Evolutionary conservation across 2,113 vertebrate species (phyloP), one percentile per base, ranked within the genome.

Genomic region (Syngnathoides biaculeatus): DNA sequence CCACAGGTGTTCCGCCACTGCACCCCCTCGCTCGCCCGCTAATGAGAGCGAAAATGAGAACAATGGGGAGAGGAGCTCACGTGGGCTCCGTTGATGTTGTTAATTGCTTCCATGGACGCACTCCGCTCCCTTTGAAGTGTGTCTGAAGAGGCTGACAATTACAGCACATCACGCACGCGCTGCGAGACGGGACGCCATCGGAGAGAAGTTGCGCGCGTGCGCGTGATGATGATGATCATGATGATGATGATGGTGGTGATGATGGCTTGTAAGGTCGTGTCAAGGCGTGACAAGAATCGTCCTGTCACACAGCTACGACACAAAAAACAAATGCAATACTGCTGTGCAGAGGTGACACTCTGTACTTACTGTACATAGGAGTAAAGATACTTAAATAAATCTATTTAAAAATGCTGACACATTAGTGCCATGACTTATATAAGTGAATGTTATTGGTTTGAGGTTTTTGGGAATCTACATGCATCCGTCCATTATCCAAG

Each of bases 61-160:
- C 88, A 92, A 91, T 90, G 82, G 83, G 80, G 83, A 87, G 84
- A 89, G 81, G 81, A 83, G 81, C 85, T 87, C 88, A 88, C 92
- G 85, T 89, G 85, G 87, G 88, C 85, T 88, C 79, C 85, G 84
- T 87, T 89, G 87, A 88, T 88, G 83, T 89, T 89, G 87, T 90
- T 93, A 92, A 93, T 92, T 92, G 90, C 88, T 83, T 89, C 90
- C 86, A 75, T 86, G 89, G 89, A 90, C 81, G 88, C 83, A 83
- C 86, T 90, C 79, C 69, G 78, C 82, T 92, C 88, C 80, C 88
- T 92, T 93, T 93, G 92, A 93, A 90, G 91, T 91, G 88, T 87
- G 88, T 92, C 91, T 92, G 90, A 92, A 92, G 91, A 92, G 90
- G 90, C 87, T 84, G 84, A 88, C 91, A 93, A 92, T 93, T 93